Base-by-base conservation (phyloP, 2,888 invertebrate genomes). In the Penaeus monodon region DNA sequence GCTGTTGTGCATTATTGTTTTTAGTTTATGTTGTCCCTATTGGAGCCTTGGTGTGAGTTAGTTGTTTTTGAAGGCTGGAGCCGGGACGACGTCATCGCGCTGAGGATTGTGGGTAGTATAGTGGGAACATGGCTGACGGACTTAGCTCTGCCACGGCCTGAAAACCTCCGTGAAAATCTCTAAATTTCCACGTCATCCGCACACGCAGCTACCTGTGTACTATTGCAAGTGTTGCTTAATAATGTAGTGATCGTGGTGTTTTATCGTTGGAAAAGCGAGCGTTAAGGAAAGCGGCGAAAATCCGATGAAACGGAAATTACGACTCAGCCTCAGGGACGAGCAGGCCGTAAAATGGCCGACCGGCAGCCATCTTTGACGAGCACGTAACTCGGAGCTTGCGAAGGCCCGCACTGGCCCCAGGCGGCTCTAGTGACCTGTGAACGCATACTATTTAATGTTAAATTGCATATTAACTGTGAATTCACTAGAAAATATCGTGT, bases 311-410 rank as follows among this genome's bases (percentile, higher is more conserved):
- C 20, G 20, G 65, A 76, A 81, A 86, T 79, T 66, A 77, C 81
- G 81, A 81, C 70, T 44, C 63, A n/a, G 81, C 33, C 65, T 12
- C 24, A n/a, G 85, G 27, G 78, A 65, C 78, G 68, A 68, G 81
- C 66, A 20, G 66, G 44, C 49, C 22, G 78, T 65, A 84, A 88
- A 84, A 88, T 88, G 88, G 88, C 88, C 81, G 88, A 80, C 84
- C 76, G 88, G 49, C 88, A 84, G 88, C 88, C 88, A 88, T 88
- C 81, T 88, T 88, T 88, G 88, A 64, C 65, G 68, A 81, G 76
- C 88, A 88, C 88, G 88, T 88, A 88, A 77, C 84, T 49, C 65
- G n/a, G n/a, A 49, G 65, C 38, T 49, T 29, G n/a, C 24, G 29
- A 27, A 63, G n/a, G 38, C 77, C 77, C 49, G 22, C 49, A n/a